phyloP scores from a whole-genome alignment of 2,113 vertebrate genomes.

The Hirundichthys speculiger region DNA sequence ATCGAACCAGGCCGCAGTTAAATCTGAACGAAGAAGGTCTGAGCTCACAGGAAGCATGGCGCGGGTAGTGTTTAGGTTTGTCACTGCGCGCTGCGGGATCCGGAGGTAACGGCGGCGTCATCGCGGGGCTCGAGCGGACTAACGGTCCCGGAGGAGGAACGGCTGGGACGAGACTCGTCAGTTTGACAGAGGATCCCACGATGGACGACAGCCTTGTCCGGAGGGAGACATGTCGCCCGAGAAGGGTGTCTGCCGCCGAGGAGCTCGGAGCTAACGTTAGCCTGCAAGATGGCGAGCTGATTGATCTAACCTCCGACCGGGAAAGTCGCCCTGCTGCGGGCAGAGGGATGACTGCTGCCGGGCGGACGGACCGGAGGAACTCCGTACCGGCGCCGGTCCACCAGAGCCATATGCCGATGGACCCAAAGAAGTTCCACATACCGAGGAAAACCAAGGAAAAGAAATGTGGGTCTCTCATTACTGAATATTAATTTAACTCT shows the following conservation, averaged over 20 bases:
- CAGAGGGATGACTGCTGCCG: neutral
- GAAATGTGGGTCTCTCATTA: conserved; percentile 85
- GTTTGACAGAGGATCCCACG: neutral
- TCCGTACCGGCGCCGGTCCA: conserved; percentile 35
- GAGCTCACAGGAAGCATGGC: conserved; percentile 52
- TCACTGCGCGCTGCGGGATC: neutral
- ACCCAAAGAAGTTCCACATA: conserved; percentile 89
- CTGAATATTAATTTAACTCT: too few relatives aligned
- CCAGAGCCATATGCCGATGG: conserved; percentile 75
- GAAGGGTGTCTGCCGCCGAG: conserved; percentile 29
- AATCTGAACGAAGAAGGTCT: conserved; percentile 38
- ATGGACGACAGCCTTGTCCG: conserved; percentile 49
- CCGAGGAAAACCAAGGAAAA: conserved; percentile 95
- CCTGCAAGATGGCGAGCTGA: conserved; percentile 64
- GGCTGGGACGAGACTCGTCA: neutral
- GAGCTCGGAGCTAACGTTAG: conserved; percentile 41
- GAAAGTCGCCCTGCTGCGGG: neutral
- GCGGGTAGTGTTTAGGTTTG: conserved; percentile 3
- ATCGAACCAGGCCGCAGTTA: neutral
- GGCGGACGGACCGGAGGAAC: conserved; percentile 46
- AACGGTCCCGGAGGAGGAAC: neutral
- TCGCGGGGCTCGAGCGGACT: neutral
- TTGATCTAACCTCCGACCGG: neutral
- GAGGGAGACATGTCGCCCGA: conserved; percentile 30
- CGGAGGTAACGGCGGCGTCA: conserved; percentile 25